These are phyloP conservation scores for Hydrotaea cyrtoneurina DNA, from an alignment of 2,888 invertebrate species.

Conservation along the genomic window DNA sequence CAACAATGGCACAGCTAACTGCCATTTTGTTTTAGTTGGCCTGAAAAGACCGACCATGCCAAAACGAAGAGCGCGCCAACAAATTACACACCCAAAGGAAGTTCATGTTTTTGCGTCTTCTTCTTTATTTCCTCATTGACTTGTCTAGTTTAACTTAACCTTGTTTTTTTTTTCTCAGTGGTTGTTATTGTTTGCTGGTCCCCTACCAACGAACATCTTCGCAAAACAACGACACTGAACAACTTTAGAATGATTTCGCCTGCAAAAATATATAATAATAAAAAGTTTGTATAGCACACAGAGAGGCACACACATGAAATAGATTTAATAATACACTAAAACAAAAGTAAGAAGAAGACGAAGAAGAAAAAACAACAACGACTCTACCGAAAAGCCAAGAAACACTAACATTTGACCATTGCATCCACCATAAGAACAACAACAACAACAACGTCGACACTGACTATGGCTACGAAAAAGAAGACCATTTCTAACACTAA, in stretches of 20 bases:
- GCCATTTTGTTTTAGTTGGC: slow-evolving; percentile 16
- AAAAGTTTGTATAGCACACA: not conserved
- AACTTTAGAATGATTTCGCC: not conserved
- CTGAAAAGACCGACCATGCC: not conserved
- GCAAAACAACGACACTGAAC: not conserved
- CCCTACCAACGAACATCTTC: not conserved
- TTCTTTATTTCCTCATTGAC: slow-evolving; percentile 32
- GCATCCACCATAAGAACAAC: not conserved
- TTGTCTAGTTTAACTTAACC: slow-evolving; percentile 30
- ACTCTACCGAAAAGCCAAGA: not conserved
- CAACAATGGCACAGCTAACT: slow-evolving; percentile 18
- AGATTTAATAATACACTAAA: slow-evolving; percentile 35
- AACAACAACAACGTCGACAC: not conserved
- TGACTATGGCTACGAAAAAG: not conserved
- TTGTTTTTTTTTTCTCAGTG: not conserved
- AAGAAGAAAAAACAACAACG: slow-evolving; percentile 1
- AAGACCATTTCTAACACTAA: slow-evolving; percentile 55
- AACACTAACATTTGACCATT: slow-evolving; percentile 24
- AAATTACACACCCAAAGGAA: slow-evolving; percentile 53
- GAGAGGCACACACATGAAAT: not conserved
- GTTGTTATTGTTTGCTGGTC: not conserved
- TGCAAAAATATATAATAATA: not conserved
- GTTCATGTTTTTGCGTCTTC: slow-evolving; percentile 37
- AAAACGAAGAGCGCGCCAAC: slow-evolving; percentile 29
- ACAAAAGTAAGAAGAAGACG: not conserved